phyloP scores from a whole-genome alignment of 2,113 vertebrate genomes.

The Bettongia penicillata region DNA sequence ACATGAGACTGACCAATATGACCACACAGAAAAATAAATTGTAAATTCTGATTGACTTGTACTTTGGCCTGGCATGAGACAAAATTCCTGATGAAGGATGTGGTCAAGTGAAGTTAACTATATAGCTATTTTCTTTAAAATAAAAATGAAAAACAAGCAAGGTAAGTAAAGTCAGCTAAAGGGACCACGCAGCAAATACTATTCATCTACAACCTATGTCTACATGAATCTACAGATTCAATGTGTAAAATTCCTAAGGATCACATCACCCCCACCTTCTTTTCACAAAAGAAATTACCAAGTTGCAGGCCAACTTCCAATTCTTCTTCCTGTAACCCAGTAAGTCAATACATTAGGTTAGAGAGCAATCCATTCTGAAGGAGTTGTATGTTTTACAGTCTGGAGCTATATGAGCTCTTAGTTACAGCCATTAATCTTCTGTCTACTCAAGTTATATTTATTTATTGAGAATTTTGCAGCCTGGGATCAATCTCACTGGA shows the following conservation, averaged over 20 bases:
- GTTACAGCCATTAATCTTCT: constrained; percentile 52
- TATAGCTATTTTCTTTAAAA: background rate
- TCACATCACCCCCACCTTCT: background rate
- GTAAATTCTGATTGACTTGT: background rate
- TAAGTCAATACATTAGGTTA: constrained; percentile 23
- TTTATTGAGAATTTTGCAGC: constrained; percentile 19
- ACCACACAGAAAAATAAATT: background rate
- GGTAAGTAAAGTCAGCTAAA: background rate
- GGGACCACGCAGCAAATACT: background rate
- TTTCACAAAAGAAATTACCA: background rate
- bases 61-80: background rate
- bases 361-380: constrained; percentile 4
- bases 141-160: background rate
- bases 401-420: constrained; percentile 33
- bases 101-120: background rate
- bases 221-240: background rate
- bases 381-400: constrained; percentile 20
- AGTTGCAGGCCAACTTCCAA: constrained; percentile 2
- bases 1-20: background rate
- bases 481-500: constrained; percentile 41
- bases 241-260: background rate
- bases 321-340: constrained; percentile 35
- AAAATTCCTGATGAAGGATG: background rate
- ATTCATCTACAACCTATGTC: background rate
- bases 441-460: constrained; percentile 37